These are phyloP conservation scores for Drosophila anceps DNA, from an alignment of 2,888 invertebrate genomes.

Conservation along the genomic window DNA sequence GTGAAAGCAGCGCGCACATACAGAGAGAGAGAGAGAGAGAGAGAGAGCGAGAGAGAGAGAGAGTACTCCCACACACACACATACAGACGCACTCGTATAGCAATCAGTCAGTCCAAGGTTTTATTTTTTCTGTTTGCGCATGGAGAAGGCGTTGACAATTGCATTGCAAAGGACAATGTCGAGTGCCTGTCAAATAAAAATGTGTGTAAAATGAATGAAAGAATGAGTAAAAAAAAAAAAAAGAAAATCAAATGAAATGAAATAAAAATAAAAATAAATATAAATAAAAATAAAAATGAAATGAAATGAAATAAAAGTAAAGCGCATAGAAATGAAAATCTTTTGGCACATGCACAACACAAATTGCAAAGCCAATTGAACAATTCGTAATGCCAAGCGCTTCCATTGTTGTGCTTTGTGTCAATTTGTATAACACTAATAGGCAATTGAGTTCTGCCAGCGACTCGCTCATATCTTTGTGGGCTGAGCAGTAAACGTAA, in stretches of 20 bases:
- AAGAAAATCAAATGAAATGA: constrained; percentile 1
- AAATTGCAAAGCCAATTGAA: constrained; percentile 39
- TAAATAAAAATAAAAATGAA: not conserved
- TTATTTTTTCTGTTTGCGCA: constrained; percentile 9
- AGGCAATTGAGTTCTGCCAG: constrained; percentile 4
- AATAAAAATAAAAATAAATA: not conserved
- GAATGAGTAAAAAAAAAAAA: not conserved
- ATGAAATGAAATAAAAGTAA: constrained; percentile 4
- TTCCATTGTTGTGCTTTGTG: constrained; percentile 12
- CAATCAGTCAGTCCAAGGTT: constrained; percentile 63
- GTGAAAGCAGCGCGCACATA: constrained; percentile 56
- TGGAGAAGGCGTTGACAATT: constrained; percentile 46
- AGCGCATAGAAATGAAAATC: constrained; percentile 23
- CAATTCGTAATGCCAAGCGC: constrained; percentile 16
- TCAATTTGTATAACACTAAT: constrained; percentile 17
- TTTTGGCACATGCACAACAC: constrained; percentile 31
- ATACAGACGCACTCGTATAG: constrained; percentile 25
- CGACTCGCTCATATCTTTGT: not conserved
- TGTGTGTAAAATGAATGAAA: constrained; percentile 9
- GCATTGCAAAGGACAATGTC: constrained; percentile 44
- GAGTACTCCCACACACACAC: constrained; percentile 18
- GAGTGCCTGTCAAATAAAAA: constrained; percentile 49
- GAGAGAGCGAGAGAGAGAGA: not conserved
- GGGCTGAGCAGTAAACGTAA: not conserved
- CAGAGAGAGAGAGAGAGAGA: not conserved